These are phyloP conservation scores for Himalopsyche tibetana DNA, from an alignment of 2,888 invertebrate genomes.

Conservation along the genomic window DNA sequence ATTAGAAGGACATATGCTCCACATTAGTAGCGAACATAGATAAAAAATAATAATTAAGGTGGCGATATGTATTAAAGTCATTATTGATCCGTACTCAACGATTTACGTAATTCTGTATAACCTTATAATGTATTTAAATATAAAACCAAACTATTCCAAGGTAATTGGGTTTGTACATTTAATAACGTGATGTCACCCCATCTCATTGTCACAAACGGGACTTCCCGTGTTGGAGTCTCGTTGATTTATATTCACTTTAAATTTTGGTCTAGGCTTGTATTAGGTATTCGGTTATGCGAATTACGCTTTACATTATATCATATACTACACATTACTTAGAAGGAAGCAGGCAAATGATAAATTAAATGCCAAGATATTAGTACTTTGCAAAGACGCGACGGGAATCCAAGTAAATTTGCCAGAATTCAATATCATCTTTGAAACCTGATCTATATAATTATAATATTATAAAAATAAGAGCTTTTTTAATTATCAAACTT, in stretches of 20 bases:
- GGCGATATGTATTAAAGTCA: too few species aligned
- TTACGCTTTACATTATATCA: background rate
- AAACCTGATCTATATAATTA: background rate
- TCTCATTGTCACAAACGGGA: conserved; percentile 10
- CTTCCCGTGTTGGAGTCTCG: background rate
- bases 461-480: background rate
- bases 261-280: conserved; percentile 11
- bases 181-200: background rate
- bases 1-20: too few species aligned
- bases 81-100: background rate
- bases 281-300: background rate
- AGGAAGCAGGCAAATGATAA: background rate
- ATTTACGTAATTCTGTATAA: background rate
- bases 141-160: too few species aligned
- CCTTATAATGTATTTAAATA: too few species aligned
- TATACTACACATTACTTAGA: background rate
- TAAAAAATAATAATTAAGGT: too few species aligned
- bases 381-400: background rate
- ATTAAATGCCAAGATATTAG: background rate
- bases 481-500: background rate
- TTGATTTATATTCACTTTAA: conserved; percentile 26
- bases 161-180: too few species aligned
- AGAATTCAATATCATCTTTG: background rate
- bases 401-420: background rate
- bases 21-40: too few species aligned